A percentile compares a stretch with the other conserved stretches of the same genome.
Conservation (phyloP, 2,797 vertebrate genomes). For the Tinamus major region DNA sequence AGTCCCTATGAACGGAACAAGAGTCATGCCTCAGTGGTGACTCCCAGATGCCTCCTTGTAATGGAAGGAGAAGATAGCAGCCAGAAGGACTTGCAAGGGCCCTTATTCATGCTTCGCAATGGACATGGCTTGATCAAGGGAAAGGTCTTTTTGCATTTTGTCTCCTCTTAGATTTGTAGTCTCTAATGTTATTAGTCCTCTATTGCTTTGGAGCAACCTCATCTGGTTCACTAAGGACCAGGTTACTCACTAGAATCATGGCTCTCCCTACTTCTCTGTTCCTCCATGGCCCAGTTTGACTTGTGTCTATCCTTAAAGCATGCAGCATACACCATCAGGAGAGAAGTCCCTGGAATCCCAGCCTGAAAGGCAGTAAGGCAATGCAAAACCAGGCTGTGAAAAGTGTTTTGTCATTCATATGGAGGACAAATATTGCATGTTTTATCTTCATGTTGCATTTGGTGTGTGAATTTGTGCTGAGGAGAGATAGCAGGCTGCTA, state of each 20-base stretch:
- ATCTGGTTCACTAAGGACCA: not conserved
- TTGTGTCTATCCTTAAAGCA: fast-evolving
- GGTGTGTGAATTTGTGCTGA: not conserved
- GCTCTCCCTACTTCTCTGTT: not conserved
- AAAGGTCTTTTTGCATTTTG: not conserved
- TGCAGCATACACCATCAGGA: not conserved
- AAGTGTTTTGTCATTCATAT: not conserved
- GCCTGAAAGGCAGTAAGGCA: not conserved
- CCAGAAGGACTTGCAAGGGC: not conserved
- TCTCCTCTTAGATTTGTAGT: not conserved
- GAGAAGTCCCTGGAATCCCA: not conserved
- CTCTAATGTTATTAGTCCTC: not conserved
- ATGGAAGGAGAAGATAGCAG: not conserved
- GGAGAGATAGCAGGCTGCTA: not conserved
- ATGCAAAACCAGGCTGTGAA: not conserved
- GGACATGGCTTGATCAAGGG: not conserved
- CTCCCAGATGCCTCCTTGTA: not conserved
- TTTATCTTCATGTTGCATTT: fast-evolving
- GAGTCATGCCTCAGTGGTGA: not conserved
- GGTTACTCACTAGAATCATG: not conserved
- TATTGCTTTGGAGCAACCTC: not conserved
- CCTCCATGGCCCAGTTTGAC: not conserved
- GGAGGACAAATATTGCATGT: not conserved
- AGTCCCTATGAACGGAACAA: not conserved
- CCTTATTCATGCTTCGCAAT: fast-evolving